These are phyloP conservation scores for Hedya salicella DNA, from an alignment of 2,888 invertebrate genomes.

Conservation along the genomic window DNA sequence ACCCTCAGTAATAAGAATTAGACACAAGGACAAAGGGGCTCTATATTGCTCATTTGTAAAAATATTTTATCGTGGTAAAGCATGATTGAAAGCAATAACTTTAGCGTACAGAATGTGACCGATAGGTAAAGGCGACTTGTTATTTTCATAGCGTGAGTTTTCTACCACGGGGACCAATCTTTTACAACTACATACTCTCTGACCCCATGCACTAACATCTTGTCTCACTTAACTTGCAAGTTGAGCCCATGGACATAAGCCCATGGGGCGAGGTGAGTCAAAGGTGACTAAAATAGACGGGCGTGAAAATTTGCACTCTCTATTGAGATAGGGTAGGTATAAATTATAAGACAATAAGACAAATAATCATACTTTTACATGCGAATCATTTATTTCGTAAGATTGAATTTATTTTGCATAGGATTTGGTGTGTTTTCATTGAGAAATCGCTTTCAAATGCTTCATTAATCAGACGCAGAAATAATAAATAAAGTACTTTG, in stretches of 20 bases:
- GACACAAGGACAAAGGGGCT: no score
- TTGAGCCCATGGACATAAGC: neutral
- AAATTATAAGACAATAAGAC: no score
- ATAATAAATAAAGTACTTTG: neutral
- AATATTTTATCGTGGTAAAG: no score
- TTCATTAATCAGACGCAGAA: neutral
- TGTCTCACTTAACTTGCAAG: conserved; percentile 27
- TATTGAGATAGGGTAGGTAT: neutral
- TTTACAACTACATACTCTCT: neutral
- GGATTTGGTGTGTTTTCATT: neutral
- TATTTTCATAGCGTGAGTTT: no score
- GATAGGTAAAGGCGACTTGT: no score
- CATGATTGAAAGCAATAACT: no score
- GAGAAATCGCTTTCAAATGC: conserved; percentile 16
- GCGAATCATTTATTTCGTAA: neutral
- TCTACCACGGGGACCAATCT: no score
- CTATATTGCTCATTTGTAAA: no score
- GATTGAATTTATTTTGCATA: no score
- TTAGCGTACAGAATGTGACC: no score
- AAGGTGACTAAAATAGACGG: conserved; percentile 17
- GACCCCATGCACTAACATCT: conserved; percentile 30
- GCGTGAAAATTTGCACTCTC: neutral
- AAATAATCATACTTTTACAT: no score
- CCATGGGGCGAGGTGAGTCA: conserved; percentile 9
- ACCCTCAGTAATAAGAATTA: no score